Base-by-base conservation (phyloP, 2,888 invertebrate species). In the Drosophila eohydei region DNA sequence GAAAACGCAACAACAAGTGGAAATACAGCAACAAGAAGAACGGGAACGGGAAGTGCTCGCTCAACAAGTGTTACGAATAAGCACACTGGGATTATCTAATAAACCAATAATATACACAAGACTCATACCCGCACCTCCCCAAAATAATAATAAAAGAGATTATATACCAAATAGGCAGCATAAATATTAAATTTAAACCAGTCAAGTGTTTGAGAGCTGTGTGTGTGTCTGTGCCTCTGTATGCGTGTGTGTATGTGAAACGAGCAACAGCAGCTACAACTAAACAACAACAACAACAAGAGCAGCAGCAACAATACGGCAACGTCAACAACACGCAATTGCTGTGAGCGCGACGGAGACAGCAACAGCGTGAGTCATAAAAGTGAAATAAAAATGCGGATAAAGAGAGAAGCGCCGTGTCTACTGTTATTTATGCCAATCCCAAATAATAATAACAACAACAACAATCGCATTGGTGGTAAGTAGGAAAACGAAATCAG, bases 401-500 rank as follows among this genome's bases (percentile, higher is more conserved):
- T 95, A 90, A 95, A 95, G 93, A 94, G 95, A 92, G 94, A 94
- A 91, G 94, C 94, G 80, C 94, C 95, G 83, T 95, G 95, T 92
- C 93, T 95, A 82, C 94, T 95, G 80, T 93, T 95, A 89, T 94
- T 95, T 85, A 94, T 94, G 91, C 95, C 95, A 91, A 91, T 91
- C 74, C 73, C 71, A 89, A 86, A 78, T 68, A 86, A 82, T 66
- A 83, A 75, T 71, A 80, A 78, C 71, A 83, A 52, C 50, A 68
- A 40, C 44, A 69, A 40, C 62, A 87, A 76, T 81, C 80, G 78
- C 69, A 89, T 83, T 75, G 82, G 74, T 69, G 87, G 89, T 87
- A 80, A 89, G 89, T 80, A 60, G 28, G 4, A 46, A 63, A 46
- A 28, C 41, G 32, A 66, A 73, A 66, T 52, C 60, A 56, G 60